A percentile compares a stretch with the other conserved stretches of the same genome.
phyloP scores from a whole-genome alignment of 2,113 vertebrate genomes.

The Indicator maculatus region DNA sequence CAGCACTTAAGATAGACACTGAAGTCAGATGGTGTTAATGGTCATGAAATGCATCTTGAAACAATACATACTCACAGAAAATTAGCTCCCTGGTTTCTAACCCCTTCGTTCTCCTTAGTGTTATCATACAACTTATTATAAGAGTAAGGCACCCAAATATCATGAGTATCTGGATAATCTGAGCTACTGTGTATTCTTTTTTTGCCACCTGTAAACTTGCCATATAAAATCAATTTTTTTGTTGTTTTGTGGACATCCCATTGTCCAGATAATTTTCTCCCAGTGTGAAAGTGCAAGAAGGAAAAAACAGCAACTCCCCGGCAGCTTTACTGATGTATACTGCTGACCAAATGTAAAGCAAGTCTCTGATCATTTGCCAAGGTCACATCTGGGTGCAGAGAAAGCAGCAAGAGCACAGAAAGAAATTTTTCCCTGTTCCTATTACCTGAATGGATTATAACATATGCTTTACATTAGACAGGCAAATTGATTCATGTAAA shows the following conservation, averaged over 20 bases:
- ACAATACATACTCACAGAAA: neutral
- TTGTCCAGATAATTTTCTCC: neutral
- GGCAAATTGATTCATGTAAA: constrained; percentile 40
- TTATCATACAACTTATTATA: neutral
- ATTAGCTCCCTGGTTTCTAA: neutral
- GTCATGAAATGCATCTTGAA: neutral
- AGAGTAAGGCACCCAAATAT: neutral
- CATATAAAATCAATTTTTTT: accelerated
- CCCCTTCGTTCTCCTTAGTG: neutral
- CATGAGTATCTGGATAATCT: neutral
- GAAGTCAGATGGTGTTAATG: neutral
- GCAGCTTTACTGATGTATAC: neutral
- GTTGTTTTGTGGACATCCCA: neutral
- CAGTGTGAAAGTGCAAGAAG: neutral
- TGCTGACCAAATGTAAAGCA: constrained; percentile 51
- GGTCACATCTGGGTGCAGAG: constrained; percentile 37
- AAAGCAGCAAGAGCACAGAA: constrained; percentile 16
- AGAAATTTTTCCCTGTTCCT: constrained; percentile 18
- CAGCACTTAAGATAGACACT: neutral
- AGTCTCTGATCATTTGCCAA: constrained; percentile 43
- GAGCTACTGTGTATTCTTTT: neutral
- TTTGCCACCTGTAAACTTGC: neutral
- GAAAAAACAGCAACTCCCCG: neutral
- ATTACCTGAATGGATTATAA: constrained; percentile 54
- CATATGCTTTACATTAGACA: constrained; percentile 53